These are phyloP conservation scores for Cylas formicarius DNA, from an alignment of 1,140 invertebrate species.

Conservation along the genomic window DNA sequence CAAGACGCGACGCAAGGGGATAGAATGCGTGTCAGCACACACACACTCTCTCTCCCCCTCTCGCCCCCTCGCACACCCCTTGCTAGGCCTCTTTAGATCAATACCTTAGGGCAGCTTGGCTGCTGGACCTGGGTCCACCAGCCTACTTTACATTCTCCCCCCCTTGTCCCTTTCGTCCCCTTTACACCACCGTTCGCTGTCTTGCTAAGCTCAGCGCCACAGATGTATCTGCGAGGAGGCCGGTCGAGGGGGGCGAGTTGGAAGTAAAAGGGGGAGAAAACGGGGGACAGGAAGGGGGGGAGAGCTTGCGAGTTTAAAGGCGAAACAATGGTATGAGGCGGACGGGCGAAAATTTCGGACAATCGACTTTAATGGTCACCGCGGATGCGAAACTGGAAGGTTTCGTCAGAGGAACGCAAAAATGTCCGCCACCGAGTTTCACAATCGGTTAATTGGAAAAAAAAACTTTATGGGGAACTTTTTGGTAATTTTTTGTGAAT, in stretches of 20 bases:
- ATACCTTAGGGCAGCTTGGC: conserved; percentile 42
- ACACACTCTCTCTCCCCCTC: conserved; percentile 28
- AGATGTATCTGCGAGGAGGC: conserved; percentile 24
- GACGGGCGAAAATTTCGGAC: conserved; percentile 22
- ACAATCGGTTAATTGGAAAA: too few relatives aligned
- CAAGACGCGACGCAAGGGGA: too few relatives aligned
- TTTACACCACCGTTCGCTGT: conserved; percentile 11
- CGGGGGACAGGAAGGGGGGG: neutral
- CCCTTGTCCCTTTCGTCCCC: conserved; percentile 23
- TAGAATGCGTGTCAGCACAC: conserved; percentile 42
- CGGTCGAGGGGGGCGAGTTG: conserved; percentile 1
- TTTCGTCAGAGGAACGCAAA: too few relatives aligned
- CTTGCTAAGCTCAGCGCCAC: conserved; percentile 34
- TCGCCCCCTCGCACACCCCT: conserved; percentile 24
- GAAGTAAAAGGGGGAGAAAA: neutral
- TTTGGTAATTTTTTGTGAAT: too few relatives aligned
- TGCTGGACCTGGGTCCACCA: conserved; percentile 41
- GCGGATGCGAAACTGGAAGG: too few relatives aligned
- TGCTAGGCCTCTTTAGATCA: conserved; percentile 39
- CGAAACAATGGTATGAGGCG: conserved; percentile 6
- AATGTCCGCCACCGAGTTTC: too few relatives aligned
- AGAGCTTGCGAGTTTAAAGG: conserved; percentile 4
- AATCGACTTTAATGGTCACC: too few relatives aligned
- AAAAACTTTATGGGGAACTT: too few relatives aligned
- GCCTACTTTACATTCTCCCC: conserved; percentile 42